Base-by-base conservation (phyloP, 92 coral and sea anemone genomes). In the Phenganax subtilis region DNA sequence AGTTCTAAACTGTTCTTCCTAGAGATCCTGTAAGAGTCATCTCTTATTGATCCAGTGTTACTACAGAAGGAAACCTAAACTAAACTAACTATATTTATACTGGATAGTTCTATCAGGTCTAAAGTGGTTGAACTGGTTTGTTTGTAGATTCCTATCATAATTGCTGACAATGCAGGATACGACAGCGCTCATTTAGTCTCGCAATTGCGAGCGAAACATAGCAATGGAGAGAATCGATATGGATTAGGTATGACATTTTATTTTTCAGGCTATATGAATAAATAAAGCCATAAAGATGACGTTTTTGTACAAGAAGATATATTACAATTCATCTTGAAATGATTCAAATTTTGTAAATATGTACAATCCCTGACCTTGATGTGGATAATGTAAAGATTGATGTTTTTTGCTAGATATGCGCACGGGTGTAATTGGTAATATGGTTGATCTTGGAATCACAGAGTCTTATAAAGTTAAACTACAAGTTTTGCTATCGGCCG, bases 111-210 rank as follows among this genome's bases (percentile, higher is more conserved):
- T 20, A 20, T 0, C 59, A 75, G 17, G 27, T 29, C 51, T 8
- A 16, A 69, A 54, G 17, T 75, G 53, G 12, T 7, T 6, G 25
- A 20, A 20, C 25, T 20, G 25, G 80, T 73, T 55, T 44, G 37
- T 25, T 11, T 12, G 8, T 78, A 96, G 99, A 87, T 96, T 12
- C 99, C 99, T 30, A 96, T 92, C 69, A 92, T 96, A 69, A 96
- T 96, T 71, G 99, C 99, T 25, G 99, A 96, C 76, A 96, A 96
- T 81, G 99, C 99, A 44, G 99, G 99, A 44, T 96, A 94, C 52
- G 98, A 94, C 89, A 94, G 98, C 69, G 98, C 98, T 12, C 97
- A 96, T 81, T 86, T 96, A 80, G 93, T 96, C 0, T 93, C 99
- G 54, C 87, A 96, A 81, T 86, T 96, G 71, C 89, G 99, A 37